Conservation (phyloP, 2,797 vertebrate species). For the Numenius phaeopus region DNA sequence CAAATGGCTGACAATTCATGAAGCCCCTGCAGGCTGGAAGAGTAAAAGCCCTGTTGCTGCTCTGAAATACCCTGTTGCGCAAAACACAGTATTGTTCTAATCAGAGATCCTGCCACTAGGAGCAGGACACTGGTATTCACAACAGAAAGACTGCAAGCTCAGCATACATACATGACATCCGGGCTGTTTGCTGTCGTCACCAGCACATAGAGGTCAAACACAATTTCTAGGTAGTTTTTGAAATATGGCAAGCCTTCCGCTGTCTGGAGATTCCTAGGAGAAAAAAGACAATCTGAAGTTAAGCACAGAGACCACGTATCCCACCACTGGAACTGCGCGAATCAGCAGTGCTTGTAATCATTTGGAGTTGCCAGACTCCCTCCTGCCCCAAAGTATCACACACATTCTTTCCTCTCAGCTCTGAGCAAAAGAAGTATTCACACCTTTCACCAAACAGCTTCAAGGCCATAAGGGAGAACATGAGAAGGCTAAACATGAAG, state of each 20-base stretch:
- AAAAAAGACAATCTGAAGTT: neutral
- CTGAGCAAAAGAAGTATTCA: neutral
- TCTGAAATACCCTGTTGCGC: neutral
- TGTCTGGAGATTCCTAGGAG: constrained; percentile 84
- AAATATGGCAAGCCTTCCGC: constrained; percentile 87
- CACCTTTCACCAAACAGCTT: constrained; percentile 92
- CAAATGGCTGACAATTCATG: neutral
- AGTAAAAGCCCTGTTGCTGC: neutral
- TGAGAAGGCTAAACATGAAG: constrained; percentile 92
- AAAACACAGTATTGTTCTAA: neutral
- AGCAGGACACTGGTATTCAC: neutral
- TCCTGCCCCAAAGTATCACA: accelerated
- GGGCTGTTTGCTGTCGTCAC: constrained; percentile 95
- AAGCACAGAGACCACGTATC: neutral
- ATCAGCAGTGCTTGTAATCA: neutral
- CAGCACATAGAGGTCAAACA: constrained; percentile 93
- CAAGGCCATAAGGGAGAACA: constrained; percentile 94
- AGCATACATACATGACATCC: constrained; percentile 88
- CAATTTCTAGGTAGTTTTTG: constrained; percentile 86
- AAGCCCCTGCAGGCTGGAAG: neutral
- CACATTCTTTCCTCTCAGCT: neutral
- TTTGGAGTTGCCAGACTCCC: neutral
- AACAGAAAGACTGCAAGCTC: neutral
- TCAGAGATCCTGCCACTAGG: neutral
- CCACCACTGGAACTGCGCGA: neutral